These are phyloP conservation scores for Dipodomys stephensi DNA, from an alignment of 2,113 vertebrate species.

Conservation along the genomic window DNA sequence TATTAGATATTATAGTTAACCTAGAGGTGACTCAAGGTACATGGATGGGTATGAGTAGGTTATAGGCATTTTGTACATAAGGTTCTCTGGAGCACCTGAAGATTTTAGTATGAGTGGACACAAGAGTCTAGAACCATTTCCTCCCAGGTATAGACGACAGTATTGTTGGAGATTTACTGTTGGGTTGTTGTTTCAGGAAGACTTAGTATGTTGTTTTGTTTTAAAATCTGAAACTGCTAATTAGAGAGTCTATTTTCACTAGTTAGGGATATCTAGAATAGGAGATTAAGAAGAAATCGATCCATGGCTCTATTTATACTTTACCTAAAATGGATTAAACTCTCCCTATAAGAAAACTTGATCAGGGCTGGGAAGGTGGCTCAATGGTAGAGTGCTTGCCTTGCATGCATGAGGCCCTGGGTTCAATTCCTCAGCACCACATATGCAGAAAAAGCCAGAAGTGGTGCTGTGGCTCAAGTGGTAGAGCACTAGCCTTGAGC, in stretches of 20 bases:
- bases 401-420: too few species aligned
- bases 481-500: too few species aligned
- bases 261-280: not conserved
- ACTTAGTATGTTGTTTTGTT: not conserved
- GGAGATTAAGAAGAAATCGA: slow-evolving; percentile 5
- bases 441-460: too few species aligned
- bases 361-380: too few species aligned
- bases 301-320: not conserved
- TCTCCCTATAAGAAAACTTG: not conserved
- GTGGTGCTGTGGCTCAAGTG: too few species aligned
- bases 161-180: not conserved
- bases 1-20: too few species aligned
- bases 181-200: slow-evolving; percentile 41
- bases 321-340: not conserved
- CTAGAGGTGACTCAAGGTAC: not conserved
- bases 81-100: too few species aligned
- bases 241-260: not conserved
- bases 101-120: not conserved
- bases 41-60: not conserved
- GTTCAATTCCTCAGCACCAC: too few species aligned
- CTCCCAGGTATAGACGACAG: not conserved
- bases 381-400: too few species aligned
- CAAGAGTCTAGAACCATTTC: not conserved
- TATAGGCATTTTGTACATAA: not conserved
- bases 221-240: not conserved